phyloP scores from a whole-genome alignment of 2,113 vertebrate genomes.

The Willisornis vidua region DNA sequence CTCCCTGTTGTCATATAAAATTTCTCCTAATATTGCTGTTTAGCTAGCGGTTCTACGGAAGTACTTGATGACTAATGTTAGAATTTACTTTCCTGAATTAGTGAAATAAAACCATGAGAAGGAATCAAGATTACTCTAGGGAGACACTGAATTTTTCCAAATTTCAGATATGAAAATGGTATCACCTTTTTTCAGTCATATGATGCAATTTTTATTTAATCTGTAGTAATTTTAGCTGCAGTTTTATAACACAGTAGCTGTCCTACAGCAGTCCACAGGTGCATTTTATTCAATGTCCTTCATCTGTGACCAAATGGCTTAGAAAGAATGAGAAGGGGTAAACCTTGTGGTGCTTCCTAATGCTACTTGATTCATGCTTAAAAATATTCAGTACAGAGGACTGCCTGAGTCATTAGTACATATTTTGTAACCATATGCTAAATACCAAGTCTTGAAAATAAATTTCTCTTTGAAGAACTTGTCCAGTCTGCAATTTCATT shows the following conservation, averaged over 20 bases:
- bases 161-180: neutral
- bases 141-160: neutral
- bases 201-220: neutral
- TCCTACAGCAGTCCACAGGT: neutral
- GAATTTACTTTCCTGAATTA: slow-evolving; percentile 1
- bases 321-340: neutral
- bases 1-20: neutral
- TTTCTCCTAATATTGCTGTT: neutral
- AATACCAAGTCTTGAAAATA: neutral
- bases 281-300: neutral
- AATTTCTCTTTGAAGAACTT: neutral
- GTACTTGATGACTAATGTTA: neutral
- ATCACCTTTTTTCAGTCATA: neutral
- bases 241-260: neutral
- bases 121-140: neutral
- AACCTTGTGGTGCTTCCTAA: neutral
- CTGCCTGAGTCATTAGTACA: neutral
- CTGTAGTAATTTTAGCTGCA: neutral
- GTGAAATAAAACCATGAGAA: neutral
- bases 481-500: neutral
- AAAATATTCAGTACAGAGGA: neutral
- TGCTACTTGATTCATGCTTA: neutral
- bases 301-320: neutral
- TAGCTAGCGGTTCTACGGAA: neutral
- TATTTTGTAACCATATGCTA: neutral